A percentile compares a stretch with the other conserved stretches of the same genome.
phyloP scores from a whole-genome alignment of 2,797 vertebrate species.

The Heliangelus exortis region DNA sequence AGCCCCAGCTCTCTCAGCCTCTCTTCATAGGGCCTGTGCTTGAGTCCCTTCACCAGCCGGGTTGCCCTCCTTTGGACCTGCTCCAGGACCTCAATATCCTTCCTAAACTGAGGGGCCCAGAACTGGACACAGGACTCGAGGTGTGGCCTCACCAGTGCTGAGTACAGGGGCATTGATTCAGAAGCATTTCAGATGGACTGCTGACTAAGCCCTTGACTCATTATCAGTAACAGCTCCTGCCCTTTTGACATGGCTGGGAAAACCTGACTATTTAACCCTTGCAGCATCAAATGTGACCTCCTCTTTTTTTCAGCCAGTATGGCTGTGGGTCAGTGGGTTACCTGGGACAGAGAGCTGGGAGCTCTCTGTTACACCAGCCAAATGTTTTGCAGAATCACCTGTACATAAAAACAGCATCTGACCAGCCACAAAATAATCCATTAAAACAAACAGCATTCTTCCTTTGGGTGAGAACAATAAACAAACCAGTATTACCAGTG shows the following conservation, averaged over 20 bases:
- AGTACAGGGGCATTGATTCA: too few relatives aligned
- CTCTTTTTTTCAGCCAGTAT: background rate
- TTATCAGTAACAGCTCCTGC: background rate
- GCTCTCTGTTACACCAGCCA: background rate
- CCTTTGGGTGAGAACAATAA: background rate
- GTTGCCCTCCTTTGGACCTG: too few relatives aligned
- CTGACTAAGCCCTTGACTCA: background rate
- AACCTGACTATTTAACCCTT: background rate
- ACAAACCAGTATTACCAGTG: background rate
- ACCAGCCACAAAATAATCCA: background rate
- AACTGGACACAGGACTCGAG: too few relatives aligned
- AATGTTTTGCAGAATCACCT: background rate
- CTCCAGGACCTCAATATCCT: too few relatives aligned
- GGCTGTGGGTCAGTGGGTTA: background rate
- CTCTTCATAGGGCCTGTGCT: too few relatives aligned
- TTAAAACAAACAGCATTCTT: background rate
- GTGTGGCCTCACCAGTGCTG: too few relatives aligned
- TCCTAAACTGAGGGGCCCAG: too few relatives aligned
- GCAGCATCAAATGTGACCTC: fast-evolving
- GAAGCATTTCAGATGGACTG: background rate
- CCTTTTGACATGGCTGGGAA: background rate
- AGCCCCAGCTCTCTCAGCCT: too few relatives aligned
- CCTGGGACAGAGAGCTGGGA: background rate
- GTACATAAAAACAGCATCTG: background rate
- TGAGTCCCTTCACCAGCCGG: too few relatives aligned